Evolutionary conservation across 2,888 invertebrate species (phyloP), one percentile per base, ranked within the genome.

Genomic region (Laspeyria flexula): DNA sequence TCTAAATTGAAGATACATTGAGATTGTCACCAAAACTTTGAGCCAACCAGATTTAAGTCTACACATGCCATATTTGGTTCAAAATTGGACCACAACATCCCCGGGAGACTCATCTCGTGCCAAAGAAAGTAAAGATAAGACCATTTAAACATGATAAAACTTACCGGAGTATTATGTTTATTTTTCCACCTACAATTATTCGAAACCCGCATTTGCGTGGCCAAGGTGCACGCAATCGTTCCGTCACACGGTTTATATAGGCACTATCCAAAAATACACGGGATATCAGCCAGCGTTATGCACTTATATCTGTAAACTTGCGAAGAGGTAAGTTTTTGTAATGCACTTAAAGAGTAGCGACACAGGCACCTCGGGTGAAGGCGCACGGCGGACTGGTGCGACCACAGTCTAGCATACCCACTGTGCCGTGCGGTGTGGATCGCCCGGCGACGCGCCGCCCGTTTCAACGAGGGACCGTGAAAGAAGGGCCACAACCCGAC

Each of bases 151-250:
- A 70, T 71, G 66, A 70, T 75, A 81, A 81, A 83, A 88, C 91
- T 90, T 81, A 91, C 91, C 84, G 85, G 78, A 85, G 81, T 80
- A 81, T 72, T 85, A 84, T 89, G 85, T 90, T 88, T 90, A 84
- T 87, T 83, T 88, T 86, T 84, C 81, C 77, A 75, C 77, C 75
- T 75, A 77, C 83, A 72, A 75, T 78, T 75, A 78, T 78, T 79
- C 75, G 77, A 78, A 85, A 78, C 71, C 62, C 69, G 78, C 87
- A 87, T 86, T 85, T 81, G 85, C 81, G 77, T 77, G 75, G 67
- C 67, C 72, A 71, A 74, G 72, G 65, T 76, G 79, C 79, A 79
- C 79, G 79, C 78, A 79, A 75, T 78, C 69, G 78, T 68, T 72
- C 68, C 67, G 75, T 79, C 75, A 69, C 72, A 77, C 75, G 73